These are phyloP conservation scores for Speoplatyrhinus poulsoni DNA, from an alignment of 2,113 vertebrate species.

Conservation along the genomic window DNA sequence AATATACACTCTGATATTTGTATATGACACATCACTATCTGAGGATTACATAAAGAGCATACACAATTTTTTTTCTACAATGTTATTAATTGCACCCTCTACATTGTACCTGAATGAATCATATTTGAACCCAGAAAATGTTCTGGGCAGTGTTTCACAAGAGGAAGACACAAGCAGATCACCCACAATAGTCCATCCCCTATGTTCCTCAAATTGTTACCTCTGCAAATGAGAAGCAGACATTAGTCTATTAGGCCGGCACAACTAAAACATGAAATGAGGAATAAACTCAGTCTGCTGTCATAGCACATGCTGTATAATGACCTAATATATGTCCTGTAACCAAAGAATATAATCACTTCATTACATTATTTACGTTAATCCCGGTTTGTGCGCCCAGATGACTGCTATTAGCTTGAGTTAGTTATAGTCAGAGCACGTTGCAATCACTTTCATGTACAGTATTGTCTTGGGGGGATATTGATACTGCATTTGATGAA, in stretches of 20 bases:
- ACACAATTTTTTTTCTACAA: neutral
- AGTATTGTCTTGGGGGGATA: conserved; percentile 12
- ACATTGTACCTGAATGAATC: no score
- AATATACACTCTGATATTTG: no score
- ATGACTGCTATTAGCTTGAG: conserved; percentile 23
- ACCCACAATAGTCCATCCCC: neutral
- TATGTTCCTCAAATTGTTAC: neutral
- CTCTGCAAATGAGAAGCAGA: conserved; percentile 35
- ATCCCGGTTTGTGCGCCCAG: conserved; percentile 22
- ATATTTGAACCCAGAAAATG: no score
- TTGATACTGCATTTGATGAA: conserved; percentile 28
- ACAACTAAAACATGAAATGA: conserved; percentile 2
- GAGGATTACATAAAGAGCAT: neutral
- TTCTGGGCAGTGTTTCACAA: neutral
- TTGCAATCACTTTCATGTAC: conserved; percentile 17
- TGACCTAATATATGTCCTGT: neutral
- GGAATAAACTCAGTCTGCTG: conserved; percentile 20
- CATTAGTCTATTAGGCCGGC: conserved; percentile 1
- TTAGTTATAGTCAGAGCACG: conserved; percentile 13
- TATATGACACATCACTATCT: no score
- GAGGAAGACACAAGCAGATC: conserved; percentile 11
- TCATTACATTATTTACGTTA: conserved; percentile 27
- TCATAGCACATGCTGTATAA: neutral
- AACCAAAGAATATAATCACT: conserved; percentile 42
- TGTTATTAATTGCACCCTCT: neutral